Base-by-base conservation (phyloP, 2,888 invertebrate species). In the Mamestra brassicae region DNA sequence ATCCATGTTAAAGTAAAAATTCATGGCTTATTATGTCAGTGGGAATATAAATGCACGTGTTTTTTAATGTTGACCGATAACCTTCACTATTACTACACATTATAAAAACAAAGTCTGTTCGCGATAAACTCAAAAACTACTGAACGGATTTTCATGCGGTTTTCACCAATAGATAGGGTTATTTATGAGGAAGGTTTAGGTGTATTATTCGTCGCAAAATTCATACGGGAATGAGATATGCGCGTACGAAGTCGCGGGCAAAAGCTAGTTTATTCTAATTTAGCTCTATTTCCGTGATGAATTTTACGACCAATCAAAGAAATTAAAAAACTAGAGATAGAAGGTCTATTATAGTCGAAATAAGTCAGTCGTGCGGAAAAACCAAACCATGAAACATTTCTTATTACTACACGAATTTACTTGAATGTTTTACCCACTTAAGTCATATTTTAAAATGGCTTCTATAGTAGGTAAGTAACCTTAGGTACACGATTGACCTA, bases 331-430 rank as follows among this genome's bases (percentile, higher is more conserved):
- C 4, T 52, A 15, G 1, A 50, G 38, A 26, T 64, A 42, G 15
- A 5, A 15, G 54, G 5, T 74, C 45, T 70, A 11, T 65, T 71
- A 68, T 17, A 61, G 36, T 54, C 0, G 63, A 72, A 71, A 45
- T 69, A 75, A 63, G 64, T 42, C 57, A 71, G n/a, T 86, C 81
- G 84, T 86, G 84, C 71, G 68, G 50, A 72, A 72, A 62, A 58
- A 65, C 45, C 47, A 26, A 38, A 54, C 38, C 54, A 54, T 45
- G n/a, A 45, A 64, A 36, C 13, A 50, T 34, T 54, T 61, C 13
- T 34, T 34, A 45, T 7, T 61, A 26, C 11, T n/a, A 8, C 57
- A 45, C 45, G 26, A 26, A 26, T 26, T 26, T 26, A 26, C 26
- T 26, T 55, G 6, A 45, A 63, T 38, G 26, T 26, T 70, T 70